Base-by-base conservation (phyloP, 2,797 vertebrate genomes). In the Hypotaenidia philippensis region DNA sequence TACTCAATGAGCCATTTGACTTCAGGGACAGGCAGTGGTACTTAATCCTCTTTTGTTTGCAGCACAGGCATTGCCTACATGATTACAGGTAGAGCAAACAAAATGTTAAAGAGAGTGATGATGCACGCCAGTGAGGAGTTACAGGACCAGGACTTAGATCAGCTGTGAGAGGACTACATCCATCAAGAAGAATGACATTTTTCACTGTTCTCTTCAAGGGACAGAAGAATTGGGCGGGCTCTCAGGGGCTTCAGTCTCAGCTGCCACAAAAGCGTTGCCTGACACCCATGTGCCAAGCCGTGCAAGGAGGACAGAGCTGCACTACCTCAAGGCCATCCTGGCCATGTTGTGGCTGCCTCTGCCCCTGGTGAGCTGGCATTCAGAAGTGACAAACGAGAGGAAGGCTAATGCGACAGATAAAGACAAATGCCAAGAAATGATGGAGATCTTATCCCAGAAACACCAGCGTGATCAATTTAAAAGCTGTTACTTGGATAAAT, bases 401-500 rank as follows among this genome's bases (percentile, higher is more conserved):
- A 83, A 91, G 61, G 59, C 65, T 91, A 83, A 83, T 59, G 55
- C 71, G 66, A 89, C 83, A 93, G 44, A 76, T 40, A 44, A 61
- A 87, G 84, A 83, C 29, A 91, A 94, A 94, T n/a, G 32, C 31
- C 6, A 7, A 90, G 61, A 91, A 93, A 80, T 23, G 6, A 77
- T 57, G 17, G 56, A 89, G 87, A 44, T 65, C 40, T 85, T 90
- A 83, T 77, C 55, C 41, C 70, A 93, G 86, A 91, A 89, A 68
- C 9, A 45, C 14, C 65, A 85, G 31, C 0, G 0, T 31, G 79
- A 82, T 86, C 93, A 89, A 44, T 94, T 89, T 81, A 80, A 91
- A 95, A 95, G 63, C 66, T 78, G 65, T 86, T 91, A 52, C 69
- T 92, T 85, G 72, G 87, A 94, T 78, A 87, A 85, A 69, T 83